Evolutionary conservation across 2,888 invertebrate species (phyloP), one percentile per base, ranked within the genome.

Genomic region (Drosophila meridiana): DNA sequence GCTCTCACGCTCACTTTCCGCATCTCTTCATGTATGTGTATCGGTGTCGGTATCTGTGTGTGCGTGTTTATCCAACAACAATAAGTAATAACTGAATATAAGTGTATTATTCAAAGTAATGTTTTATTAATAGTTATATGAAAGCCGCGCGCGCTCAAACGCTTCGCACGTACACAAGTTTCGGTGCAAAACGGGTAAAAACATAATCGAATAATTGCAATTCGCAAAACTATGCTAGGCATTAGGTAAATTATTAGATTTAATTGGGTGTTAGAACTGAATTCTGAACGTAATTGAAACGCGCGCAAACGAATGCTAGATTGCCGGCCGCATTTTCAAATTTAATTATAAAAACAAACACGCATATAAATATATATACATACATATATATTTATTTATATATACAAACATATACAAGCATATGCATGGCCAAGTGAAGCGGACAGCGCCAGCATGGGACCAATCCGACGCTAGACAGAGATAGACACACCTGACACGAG

Each of bases 141-240:
- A 34, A 20, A 52, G 3, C n/a, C 50, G 34, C 50, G 32, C 50
- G 50, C 50, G 50, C n/a, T 52, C 26, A 57, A 52, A 55, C 56
- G 64, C 58, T 61, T 58, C 32, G 36, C 55, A 69, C 45, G 68
- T 74, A 90, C 91, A 89, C 91, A 91, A 91, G 91, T 91, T 91
- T 91, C 91, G 91, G 91, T 86, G 79, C 82, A 90, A 91, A 91
- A 91, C 91, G 87, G 89, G 87, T 85, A 88, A 79, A 45, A 57
- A 70, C 73, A 82, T 75, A 80, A 85, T 78, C 80, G 73, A 76
- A 78, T 64, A 66, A 73, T 70, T 78, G 82, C 80, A 43, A 83
- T 71, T 72, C 56, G 79, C 75, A 78, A 77, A 69, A 73, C 69
- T 79, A 85, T 79, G 78, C 74, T 79, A 81, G 73, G 77, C 66